Evolutionary conservation across 2,113 vertebrate species (phyloP).

Genomic region (Bombycilla garrulus): DNA sequence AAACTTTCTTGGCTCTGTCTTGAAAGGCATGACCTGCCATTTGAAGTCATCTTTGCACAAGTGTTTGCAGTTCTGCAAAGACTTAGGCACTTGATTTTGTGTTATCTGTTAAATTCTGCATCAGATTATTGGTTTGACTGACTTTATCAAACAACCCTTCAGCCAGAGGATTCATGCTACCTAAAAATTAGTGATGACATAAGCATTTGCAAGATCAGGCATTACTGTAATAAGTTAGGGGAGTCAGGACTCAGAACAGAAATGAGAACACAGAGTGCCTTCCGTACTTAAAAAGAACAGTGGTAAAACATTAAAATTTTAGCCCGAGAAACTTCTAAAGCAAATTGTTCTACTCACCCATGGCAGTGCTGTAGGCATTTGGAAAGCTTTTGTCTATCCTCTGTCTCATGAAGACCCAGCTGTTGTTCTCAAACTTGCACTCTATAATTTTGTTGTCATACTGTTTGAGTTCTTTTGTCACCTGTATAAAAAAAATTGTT

Average conservation of each 20-base stretch:
- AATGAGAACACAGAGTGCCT: neutral
- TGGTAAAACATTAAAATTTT: neutral
- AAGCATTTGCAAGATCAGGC: neutral
- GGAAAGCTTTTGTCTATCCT: slow-evolving; percentile 98
- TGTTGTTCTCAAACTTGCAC: slow-evolving; percentile 94
- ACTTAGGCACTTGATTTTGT: neutral
- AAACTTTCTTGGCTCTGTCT: neutral
- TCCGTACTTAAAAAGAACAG: neutral
- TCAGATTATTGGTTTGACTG: neutral
- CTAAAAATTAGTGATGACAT: neutral
- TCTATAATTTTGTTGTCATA: slow-evolving; percentile 99
- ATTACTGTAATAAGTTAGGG: neutral
- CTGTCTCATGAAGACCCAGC: slow-evolving; percentile 98
- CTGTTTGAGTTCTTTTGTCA: slow-evolving; percentile 92
- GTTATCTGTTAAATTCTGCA: neutral
- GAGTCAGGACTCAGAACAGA: neutral
- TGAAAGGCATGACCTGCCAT: neutral
- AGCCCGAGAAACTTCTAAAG: neutral
- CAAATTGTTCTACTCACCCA: slow-evolving; percentile 84
- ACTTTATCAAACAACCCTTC: neutral
- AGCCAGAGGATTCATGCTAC: neutral
- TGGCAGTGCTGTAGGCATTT: slow-evolving; percentile 94
- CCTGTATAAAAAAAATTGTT: slow-evolving; percentile 73
- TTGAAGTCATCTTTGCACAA: neutral
- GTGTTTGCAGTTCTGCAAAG: neutral